Base-by-base conservation (phyloP, 2,888 invertebrate species). In the Luperina testacea region DNA sequence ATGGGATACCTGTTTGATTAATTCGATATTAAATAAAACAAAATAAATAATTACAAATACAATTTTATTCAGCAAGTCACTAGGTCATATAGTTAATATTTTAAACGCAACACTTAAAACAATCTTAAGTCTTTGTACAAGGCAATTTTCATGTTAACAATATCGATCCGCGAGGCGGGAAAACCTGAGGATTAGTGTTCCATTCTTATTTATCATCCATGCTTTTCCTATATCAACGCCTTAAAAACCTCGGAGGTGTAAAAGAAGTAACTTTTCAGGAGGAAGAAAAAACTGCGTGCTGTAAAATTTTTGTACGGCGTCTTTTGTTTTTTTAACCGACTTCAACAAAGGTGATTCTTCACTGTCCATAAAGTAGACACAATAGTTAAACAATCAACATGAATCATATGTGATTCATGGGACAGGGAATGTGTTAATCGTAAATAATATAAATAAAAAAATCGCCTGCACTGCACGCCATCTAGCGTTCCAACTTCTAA, bases 51-150 rank as follows among this genome's bases (percentile, higher is more conserved):
- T 81, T 93, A 92, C 92, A 93, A 93, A 94, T 94, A 93, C 91
- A 93, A 90, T 93, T 93, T 94, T 92, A 93, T 93, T 94, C 91
- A 94, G 94, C 94, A 92, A 92, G 92, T 93, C 91, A 90, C 92
- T 93, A 94, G 81, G 90, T 93, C 92, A 92, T 68, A 92, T 93
- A 92, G 91, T 93, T 93, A 93, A 93, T 92, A 92, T 89, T 92
- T 92, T 89, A 93, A 94, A 94, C 92, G 94, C 94, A 94, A 95
- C 94, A 93, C 93, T 94, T 94, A 93, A 93, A 92, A 93, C 92
- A 93, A 93, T 92, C 90, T 89, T 84, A 92, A 95, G 94, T 96
- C 95, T 95, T 95, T 95, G 93, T 95, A 96, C 95, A 95, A 95
- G 95, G 95, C 95, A 95, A 94, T 94, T 93, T 93, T 86, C 89